Evolutionary conservation across 2,113 vertebrate genomes (phyloP).

Genomic region (Rhizomys pruinosus): DNA sequence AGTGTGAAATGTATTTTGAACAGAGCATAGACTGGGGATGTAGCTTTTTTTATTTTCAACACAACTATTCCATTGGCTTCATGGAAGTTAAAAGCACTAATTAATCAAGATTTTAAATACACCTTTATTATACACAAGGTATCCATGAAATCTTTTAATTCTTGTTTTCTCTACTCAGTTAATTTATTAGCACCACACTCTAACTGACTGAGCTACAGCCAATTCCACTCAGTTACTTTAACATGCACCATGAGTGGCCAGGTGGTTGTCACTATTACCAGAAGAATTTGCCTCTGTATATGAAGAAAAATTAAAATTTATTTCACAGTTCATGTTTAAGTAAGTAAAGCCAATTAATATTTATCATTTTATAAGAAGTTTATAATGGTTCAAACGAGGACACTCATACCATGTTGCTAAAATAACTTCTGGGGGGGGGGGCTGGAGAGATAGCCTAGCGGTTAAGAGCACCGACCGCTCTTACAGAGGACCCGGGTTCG

Average conservation of each 20-base stretch:
- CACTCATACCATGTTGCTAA: not conserved
- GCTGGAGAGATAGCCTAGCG: too few relatives aligned
- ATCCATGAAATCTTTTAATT: not conserved
- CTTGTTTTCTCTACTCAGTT: slow-evolving; percentile 8
- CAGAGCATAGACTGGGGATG: not conserved
- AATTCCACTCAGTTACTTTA: slow-evolving; percentile 14
- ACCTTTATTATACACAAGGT: not conserved
- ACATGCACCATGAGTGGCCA: not conserved
- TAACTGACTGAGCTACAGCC: too few relatives aligned
- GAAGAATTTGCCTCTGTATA: not conserved
- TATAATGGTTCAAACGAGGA: not conserved
- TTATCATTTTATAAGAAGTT: not conserved
- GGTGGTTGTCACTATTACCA: not conserved
- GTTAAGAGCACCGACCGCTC: too few relatives aligned
- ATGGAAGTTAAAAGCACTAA: not conserved
- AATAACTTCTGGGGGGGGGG: too few relatives aligned
- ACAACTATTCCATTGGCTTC: not conserved
- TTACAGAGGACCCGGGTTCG: too few relatives aligned
- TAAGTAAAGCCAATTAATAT: not conserved
- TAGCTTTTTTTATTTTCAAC: slow-evolving; percentile 13
- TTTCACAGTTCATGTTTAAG: not conserved
- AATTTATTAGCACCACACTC: too few relatives aligned
- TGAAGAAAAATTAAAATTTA: slow-evolving; percentile 19
- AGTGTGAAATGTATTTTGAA: slow-evolving; percentile 31
- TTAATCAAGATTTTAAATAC: not conserved